Evolutionary conservation across 2,888 invertebrate species (phyloP), one percentile per base, ranked within the genome.

Genomic region (Labia minor): DNA sequence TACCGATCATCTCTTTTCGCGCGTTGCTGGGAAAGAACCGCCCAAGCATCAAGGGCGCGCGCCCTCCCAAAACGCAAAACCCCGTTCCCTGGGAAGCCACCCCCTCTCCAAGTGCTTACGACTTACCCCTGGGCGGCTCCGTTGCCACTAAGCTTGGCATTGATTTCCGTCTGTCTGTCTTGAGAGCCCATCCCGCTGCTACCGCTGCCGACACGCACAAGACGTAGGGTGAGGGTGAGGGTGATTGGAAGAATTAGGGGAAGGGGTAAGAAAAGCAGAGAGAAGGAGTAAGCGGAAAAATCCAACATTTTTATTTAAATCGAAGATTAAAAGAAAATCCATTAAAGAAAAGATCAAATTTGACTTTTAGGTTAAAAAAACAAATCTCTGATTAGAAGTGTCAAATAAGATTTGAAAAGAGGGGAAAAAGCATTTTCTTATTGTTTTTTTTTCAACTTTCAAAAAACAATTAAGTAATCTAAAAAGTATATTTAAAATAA

Each of bases 281-380:
- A 16, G n/a, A 49, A 49, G 49, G 14, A n/a, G 49, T 14, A n/a
- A 49, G 49, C n/a, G n/a, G n/a, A n/a, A n/a, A n/a, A n/a, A n/a
- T n/a, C n/a, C n/a, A n/a, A n/a, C n/a, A 49, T 49, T 49, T 49
- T 49, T 49, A n/a, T 49, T 49, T 49, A 49, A 16, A 26, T 49
- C 49, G 14, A 49, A 49, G 49, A 49, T 49, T 49, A 49, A 49
- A 49, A 49, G 16, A 16, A 4, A 49, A 3, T 14, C 14, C 16
- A 33, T 8, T 3, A 6, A 3, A 26, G 26, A 26, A 26, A 8
- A 26, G 26, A 26, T 26, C 3, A 26, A 8, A 26, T 3, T 26
- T 26, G 26, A 6, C 8, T 26, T 26, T 26, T 26, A 26, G 8
- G 26, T 26, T 3, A 26, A 26, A 26, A 26, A 26, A 26, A 26